Conservation (phyloP, 1,140 invertebrate species). For the Drosophila funebris region DNA sequence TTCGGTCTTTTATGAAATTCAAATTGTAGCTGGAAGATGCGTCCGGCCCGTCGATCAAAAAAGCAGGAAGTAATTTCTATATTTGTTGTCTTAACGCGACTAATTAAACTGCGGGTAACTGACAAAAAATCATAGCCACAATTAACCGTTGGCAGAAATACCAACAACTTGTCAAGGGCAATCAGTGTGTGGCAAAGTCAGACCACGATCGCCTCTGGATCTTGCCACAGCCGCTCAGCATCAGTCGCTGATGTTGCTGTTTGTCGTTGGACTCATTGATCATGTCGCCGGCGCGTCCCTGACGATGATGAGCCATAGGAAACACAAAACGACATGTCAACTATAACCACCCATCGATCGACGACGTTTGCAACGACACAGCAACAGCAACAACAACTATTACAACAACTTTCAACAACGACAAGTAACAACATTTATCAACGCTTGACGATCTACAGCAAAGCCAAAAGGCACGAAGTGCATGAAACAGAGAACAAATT, state of each 20-base stretch:
- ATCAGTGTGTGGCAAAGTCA: conserved; percentile 31
- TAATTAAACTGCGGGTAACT: conserved; percentile 53
- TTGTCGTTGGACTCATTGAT: conserved; percentile 38
- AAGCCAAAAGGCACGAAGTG: conserved; percentile 58
- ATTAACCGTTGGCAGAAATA: conserved; percentile 66
- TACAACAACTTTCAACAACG: conserved; percentile 67
- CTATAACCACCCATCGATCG: conserved; percentile 81
- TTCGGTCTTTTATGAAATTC: conserved; percentile 51
- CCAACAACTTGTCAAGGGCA: conserved; percentile 53
- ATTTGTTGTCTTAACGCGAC: conserved; percentile 1
- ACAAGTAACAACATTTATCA: conserved; percentile 83
- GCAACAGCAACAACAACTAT: conserved; percentile 17
- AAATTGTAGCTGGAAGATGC: conserved; percentile 53
- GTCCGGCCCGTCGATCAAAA: not conserved
- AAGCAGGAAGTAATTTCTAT: conserved; percentile 70
- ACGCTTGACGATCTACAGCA: conserved; percentile 76
- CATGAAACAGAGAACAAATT: not conserved
- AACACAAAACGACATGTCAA: conserved; percentile 78
- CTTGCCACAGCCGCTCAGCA: not conserved
- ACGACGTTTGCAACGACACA: conserved; percentile 52
- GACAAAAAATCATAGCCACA: conserved; percentile 68
- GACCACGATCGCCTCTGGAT: conserved; percentile 21
- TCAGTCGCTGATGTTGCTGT: not conserved
- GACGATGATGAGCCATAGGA: conserved; percentile 50
- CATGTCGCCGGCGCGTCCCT: conserved; percentile 34